Evolutionary conservation across 2,113 vertebrate species (phyloP), one percentile per base, ranked within the genome.

Genomic region (Neodontobutis hainanensis): DNA sequence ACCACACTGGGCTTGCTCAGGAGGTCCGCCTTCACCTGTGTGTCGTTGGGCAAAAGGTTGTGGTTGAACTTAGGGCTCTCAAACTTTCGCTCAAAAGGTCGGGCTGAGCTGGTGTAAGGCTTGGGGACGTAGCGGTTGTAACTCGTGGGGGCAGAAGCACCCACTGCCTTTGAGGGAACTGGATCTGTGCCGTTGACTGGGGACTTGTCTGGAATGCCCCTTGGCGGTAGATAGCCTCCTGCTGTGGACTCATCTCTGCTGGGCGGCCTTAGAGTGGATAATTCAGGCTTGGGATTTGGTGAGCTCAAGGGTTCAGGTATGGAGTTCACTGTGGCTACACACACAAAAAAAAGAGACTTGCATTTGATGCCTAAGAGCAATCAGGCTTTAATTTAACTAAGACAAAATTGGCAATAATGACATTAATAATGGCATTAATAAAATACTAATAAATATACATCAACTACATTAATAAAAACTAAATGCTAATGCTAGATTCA

Each of bases 21-120:
- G 76, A 94, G 81, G 55, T 97, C 95, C 1, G 93, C 85, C 70
- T 96, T 98, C 80, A 90, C 91, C 44, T 88, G 80, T 1, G 89
- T 89, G 91, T 99, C 96, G 47, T 95, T 96, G 76, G 96, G 95
- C 89, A 99, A 90, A 80, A 99, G 95, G 82, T 98, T 99, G 84
- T 99, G 97, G 87, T 96, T 98, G 92, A 99, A 98, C 85, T 99
- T 99, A 0, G 96, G 97, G 70, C 97, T 99, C 77, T 99, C 96
- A 44, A 99, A 99, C 90, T 99, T 99, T 90, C 96, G 95, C 82
- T 99, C 97, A 52, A 96, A 98, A 2, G 94, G 94, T 46, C 96
- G 92, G 4, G 95, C 94, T 12, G 94, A 87, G 80, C 88, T 94
- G 43, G 92, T 95, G 74, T 94, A 96, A 5, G 94, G 94, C 81